Evolutionary conservation across 2,113 vertebrate species (phyloP).

Genomic region (Pomatostomus ruficeps): DNA sequence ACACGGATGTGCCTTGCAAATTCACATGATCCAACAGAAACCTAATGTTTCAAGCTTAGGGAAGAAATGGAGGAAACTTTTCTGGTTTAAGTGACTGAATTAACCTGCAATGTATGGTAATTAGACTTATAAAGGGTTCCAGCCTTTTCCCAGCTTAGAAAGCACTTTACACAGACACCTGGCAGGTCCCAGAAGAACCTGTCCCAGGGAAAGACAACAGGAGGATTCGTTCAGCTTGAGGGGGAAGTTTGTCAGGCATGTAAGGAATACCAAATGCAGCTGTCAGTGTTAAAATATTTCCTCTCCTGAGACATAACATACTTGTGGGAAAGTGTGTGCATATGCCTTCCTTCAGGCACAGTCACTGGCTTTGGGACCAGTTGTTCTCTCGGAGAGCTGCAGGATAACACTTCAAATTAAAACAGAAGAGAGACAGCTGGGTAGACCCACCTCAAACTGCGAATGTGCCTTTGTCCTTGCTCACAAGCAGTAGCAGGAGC

Average conservation of each 20-base stretch:
- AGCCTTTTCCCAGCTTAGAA: not conserved
- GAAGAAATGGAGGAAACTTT: not conserved
- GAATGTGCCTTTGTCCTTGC: not conserved
- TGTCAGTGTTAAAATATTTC: not conserved
- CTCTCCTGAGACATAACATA: not conserved
- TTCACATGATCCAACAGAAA: not conserved
- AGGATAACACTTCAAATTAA: not conserved
- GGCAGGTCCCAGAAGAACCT: not conserved
- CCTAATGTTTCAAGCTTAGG: not conserved
- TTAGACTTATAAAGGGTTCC: not conserved
- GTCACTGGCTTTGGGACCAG: not conserved
- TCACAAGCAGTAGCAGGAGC: not conserved
- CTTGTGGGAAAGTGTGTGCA: not conserved
- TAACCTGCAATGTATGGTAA: not conserved
- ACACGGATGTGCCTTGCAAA: not conserved
- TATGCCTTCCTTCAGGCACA: not conserved
- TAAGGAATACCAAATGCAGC: not conserved
- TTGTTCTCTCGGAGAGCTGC: not conserved
- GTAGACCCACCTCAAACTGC: not conserved
- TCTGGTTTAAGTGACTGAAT: not conserved
- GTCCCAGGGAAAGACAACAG: not conserved
- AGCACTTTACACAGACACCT: not conserved
- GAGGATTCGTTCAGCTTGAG: not conserved
- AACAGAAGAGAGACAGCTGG: not conserved
- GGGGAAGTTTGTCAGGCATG: not conserved